Evolutionary conservation across 1,140 invertebrate species (phyloP).

Genomic region (Caenorhabditis inopinata): DNA sequence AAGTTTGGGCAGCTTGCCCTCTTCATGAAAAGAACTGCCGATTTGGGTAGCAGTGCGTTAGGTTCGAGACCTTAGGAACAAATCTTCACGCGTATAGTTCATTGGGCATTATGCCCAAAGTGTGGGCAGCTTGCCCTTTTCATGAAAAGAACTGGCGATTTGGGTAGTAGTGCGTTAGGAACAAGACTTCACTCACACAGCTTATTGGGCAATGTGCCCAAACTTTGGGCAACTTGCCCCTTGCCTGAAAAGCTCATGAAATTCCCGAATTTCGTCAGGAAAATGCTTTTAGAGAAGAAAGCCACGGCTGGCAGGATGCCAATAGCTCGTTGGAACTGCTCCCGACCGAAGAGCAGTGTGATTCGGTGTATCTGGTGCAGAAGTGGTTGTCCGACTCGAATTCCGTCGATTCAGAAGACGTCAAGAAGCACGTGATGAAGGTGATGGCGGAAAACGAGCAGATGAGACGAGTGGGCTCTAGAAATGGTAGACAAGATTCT

Average conservation of each 20-base stretch:
- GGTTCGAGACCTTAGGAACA: too few species aligned
- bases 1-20: neutral
- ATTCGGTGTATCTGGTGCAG: neutral
- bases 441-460: neutral
- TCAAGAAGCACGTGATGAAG: neutral
- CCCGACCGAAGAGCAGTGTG: neutral
- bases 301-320: too few species aligned
- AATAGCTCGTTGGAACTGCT: too few species aligned
- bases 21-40: neutral
- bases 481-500: neutral
- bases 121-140: neutral
- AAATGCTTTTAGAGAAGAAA: too few species aligned
- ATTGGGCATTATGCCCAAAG: neutral
- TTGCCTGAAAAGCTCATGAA: too few species aligned
- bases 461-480: neutral
- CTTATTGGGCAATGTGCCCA: too few species aligned
- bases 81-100: too few species aligned
- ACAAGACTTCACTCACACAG: too few species aligned
- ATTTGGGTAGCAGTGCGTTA: too few species aligned
- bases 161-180: too few species aligned
- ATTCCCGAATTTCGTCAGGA: too few species aligned
- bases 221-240: too few species aligned
- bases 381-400: neutral
- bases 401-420: neutral
- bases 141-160: neutral